phyloP scores from a whole-genome alignment of 2,797 vertebrate species.

The Hylomyscus alleni region DNA sequence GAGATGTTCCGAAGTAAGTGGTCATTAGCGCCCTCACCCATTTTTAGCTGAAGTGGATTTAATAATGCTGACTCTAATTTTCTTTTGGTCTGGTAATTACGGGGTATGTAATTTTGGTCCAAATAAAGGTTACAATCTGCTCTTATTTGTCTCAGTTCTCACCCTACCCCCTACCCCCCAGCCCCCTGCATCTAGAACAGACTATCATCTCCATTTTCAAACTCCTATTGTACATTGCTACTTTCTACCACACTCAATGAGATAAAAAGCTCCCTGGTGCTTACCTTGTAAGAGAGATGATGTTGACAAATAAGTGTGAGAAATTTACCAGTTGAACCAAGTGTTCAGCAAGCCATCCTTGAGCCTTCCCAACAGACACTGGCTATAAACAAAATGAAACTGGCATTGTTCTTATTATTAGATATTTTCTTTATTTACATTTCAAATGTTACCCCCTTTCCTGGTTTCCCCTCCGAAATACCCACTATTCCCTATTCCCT shows the following conservation, averaged over 20 bases:
- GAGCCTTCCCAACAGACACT: slow-evolving; percentile 34
- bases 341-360: slow-evolving; percentile 45
- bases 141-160: slow-evolving; percentile 43
- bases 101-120: slow-evolving; percentile 63
- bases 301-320: slow-evolving; percentile 51
- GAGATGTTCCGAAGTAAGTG: slow-evolving; percentile 72
- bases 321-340: slow-evolving; percentile 41
- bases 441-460: too few relatives aligned
- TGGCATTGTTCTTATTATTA: background rate
- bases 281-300: slow-evolving; percentile 48
- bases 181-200: slow-evolving; percentile 39
- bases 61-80: slow-evolving; percentile 74
- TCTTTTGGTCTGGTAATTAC: slow-evolving; percentile 75
- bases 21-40: slow-evolving; percentile 65
- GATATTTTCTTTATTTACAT: too few relatives aligned
- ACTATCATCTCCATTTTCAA: slow-evolving; percentile 3
- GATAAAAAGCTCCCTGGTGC: slow-evolving; percentile 16
- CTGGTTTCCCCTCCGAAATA: too few relatives aligned
- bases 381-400: slow-evolving; percentile 51
- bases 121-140: slow-evolving; percentile 78
- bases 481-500: too few relatives aligned
- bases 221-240: slow-evolving; percentile 36
- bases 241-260: background rate
- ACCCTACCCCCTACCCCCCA: too few relatives aligned
- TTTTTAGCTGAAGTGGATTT: slow-evolving; percentile 74